phyloP scores from a whole-genome alignment of 35 echinoderm and acorn worm genomes.

The Ptychodera flava region DNA sequence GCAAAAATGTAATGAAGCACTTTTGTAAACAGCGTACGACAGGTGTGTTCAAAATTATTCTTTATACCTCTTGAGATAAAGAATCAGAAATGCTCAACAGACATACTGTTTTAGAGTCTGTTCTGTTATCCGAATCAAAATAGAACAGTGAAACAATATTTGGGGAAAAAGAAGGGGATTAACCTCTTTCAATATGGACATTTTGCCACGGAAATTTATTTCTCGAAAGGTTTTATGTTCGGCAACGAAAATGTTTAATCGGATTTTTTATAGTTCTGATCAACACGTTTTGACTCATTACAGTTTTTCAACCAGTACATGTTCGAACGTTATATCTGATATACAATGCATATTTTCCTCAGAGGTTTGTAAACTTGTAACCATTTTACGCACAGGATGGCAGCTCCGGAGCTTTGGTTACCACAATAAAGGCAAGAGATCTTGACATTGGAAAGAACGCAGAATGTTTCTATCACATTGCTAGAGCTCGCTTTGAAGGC shows the following conservation, averaged over 20 bases:
- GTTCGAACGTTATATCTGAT: no score
- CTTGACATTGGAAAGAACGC: neutral
- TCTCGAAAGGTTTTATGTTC: neutral
- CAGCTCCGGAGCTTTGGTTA: neutral
- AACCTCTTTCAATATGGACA: no score
- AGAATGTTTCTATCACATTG: neutral
- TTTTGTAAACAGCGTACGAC: no score
- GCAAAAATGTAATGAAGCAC: neutral
- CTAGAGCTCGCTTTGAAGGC: neutral
- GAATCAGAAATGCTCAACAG: neutral
- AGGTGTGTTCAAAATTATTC: no score
- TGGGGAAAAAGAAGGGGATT: no score
- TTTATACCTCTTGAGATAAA: neutral
- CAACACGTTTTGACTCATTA: no score
- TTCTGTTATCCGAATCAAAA: no score
- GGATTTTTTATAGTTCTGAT: neutral
- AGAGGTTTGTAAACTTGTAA: no score
- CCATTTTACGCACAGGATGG: neutral
- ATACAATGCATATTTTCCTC: no score
- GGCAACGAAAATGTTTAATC: neutral
- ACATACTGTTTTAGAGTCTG: neutral
- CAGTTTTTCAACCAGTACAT: no score
- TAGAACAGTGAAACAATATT: no score
- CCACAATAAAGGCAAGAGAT: neutral
- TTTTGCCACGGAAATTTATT: no score